These are phyloP conservation scores for Crotalus horridus DNA, from an alignment of 2,113 vertebrate genomes.

Conservation along the genomic window DNA sequence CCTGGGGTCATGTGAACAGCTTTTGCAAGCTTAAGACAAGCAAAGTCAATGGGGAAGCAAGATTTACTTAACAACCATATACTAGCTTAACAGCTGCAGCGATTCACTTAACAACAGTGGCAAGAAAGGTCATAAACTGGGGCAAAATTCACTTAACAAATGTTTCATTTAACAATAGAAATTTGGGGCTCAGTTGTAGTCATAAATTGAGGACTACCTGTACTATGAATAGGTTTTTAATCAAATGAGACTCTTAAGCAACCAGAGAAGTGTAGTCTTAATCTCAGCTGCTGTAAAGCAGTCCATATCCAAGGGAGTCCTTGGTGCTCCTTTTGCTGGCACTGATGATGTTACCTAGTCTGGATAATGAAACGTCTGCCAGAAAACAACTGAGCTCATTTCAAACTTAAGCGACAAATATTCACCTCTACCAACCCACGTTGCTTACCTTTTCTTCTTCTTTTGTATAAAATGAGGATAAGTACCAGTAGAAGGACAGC, in stretches of 20 bases:
- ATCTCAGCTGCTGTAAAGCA: not conserved
- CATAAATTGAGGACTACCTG: not conserved
- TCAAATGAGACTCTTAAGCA: not conserved
- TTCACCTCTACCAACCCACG: not conserved
- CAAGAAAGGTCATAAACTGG: not conserved
- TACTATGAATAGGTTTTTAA: not conserved
- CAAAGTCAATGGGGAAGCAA: not conserved
- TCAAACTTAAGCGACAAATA: not conserved
- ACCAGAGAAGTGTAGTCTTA: not conserved
- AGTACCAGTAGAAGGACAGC: not conserved
- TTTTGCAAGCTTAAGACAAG: not conserved
- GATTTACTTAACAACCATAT: not conserved
- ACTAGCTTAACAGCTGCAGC: not conserved
- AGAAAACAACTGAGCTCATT: not conserved
- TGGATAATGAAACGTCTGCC: not conserved
- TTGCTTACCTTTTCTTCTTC: not conserved
- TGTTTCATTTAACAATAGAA: not conserved
- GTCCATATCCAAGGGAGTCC: not conserved
- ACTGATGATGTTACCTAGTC: not conserved
- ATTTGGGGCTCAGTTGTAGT: not conserved
- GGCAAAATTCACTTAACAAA: not conserved
- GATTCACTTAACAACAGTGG: not conserved
- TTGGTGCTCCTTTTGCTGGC: not conserved
- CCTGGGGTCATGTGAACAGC: not conserved
- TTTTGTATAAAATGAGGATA: not conserved